Base-by-base conservation (phyloP, 1,140 invertebrate species). In the Panulirus ornatus region DNA sequence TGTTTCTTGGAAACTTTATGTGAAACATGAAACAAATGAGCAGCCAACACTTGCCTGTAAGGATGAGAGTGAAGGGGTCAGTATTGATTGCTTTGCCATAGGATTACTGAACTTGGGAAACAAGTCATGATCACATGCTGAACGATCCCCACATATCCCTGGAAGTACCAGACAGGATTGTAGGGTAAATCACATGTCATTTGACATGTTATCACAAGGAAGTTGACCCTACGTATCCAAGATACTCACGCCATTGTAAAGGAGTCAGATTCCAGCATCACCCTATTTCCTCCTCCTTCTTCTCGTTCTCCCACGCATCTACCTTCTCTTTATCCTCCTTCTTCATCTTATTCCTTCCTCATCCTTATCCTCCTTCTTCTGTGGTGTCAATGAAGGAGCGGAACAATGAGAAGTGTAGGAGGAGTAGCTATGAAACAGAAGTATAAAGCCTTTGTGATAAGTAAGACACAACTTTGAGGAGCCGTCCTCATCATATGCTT, bases 51-150 rank as follows among this genome's bases (percentile, higher is more conserved):
- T n/a, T n/a, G n/a, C n/a, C n/a, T n/a, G n/a, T n/a, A n/a, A n/a
- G n/a, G n/a, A n/a, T n/a, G n/a, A n/a, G n/a, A n/a, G n/a, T n/a
- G n/a, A n/a, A n/a, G n/a, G n/a, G n/a, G n/a, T n/a, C n/a, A n/a
- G n/a, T n/a, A n/a, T n/a, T n/a, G n/a, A n/a, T n/a, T n/a, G n/a
- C n/a, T n/a, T n/a, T n/a, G n/a, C n/a, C n/a, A n/a, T n/a, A n/a
- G n/a, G n/a, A n/a, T n/a, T n/a, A n/a, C 14, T 0, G 73, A 76
- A 76, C 6, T 36, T 22, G 44, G n/a, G 40, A 79, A 79, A 79
- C 3, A 8, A 9, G 38, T n/a, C 16, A 34, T 11, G 30, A 71
- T 27, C 9, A 71, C 16, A 34, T 71, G 9, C 8, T 11, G 27
- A 34, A 22, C 16, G n/a, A n/a, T n/a, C n/a, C n/a, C n/a, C n/a